phyloP scores from a whole-genome alignment of 2,888 invertebrate genomes.

The Hylaea fasciaria region DNA sequence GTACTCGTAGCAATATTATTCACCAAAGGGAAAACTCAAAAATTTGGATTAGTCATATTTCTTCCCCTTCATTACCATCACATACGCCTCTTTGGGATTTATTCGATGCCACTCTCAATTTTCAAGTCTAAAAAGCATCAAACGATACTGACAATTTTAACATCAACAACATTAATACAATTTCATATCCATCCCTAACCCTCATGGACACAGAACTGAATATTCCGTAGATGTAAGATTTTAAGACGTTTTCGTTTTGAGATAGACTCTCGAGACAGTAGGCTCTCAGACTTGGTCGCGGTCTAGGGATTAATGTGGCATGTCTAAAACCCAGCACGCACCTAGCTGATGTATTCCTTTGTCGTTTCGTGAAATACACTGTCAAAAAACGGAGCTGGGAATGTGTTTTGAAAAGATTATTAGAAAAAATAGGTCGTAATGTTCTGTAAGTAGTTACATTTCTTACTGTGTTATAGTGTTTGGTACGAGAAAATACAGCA shows the following conservation, averaged over 20 bases:
- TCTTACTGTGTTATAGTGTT: background rate
- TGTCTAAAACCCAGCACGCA: conserved; percentile 75
- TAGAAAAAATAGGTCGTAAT: background rate
- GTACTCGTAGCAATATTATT: no score
- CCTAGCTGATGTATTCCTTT: conserved; percentile 62
- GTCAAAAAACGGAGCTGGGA: conserved; percentile 1
- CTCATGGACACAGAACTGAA: background rate
- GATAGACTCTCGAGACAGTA: conserved; percentile 70
- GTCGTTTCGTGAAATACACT: conserved; percentile 31
- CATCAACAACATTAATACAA: conserved; percentile 29
- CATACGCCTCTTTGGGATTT: conserved; percentile 50
- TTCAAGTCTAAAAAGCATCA: conserved; percentile 58
- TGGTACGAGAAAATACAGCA: no score
- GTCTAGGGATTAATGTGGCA: conserved; percentile 80
- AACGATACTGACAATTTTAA: conserved; percentile 53
- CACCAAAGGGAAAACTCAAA: background rate
- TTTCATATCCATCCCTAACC: conserved; percentile 9
- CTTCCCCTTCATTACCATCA: conserved; percentile 51
- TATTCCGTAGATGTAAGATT: background rate
- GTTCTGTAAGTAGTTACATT: background rate
- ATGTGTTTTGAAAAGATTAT: background rate
- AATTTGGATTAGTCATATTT: conserved; percentile 4
- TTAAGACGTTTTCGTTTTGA: conserved; percentile 42
- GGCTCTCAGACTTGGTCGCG: conserved; percentile 67
- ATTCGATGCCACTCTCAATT: conserved; percentile 60